A percentile compares a stretch with the other conserved stretches of the same genome.
These are phyloP conservation scores for Periophthalmus modestus DNA, from an alignment of 2,113 vertebrate species.

Conservation along the genomic window DNA sequence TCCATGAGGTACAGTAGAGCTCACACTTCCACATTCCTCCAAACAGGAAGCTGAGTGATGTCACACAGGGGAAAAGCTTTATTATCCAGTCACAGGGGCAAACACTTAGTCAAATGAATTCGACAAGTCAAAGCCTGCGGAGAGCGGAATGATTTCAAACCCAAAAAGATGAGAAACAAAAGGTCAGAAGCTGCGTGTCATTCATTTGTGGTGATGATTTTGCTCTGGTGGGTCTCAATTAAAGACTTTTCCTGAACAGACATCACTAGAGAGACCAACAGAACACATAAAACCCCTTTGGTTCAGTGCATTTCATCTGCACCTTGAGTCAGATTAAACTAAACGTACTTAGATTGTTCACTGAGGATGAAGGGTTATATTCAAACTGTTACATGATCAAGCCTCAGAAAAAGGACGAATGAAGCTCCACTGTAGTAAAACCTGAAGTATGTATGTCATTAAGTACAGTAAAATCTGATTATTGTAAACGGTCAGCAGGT, in stretches of 20 bases:
- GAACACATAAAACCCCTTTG: no score
- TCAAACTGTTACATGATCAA: background rate
- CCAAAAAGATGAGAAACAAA: no score
- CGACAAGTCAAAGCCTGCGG: background rate
- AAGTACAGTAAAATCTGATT: background rate
- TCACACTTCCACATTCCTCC: background rate
- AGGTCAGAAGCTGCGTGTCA: no score
- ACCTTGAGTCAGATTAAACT: background rate
- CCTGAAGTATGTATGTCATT: background rate
- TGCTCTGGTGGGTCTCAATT: background rate
- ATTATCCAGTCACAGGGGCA: background rate
- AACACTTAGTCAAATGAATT: background rate
- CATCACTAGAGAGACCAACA: no score
- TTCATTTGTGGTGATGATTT: background rate
- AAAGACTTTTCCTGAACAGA: no score
- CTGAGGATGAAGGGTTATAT: background rate
- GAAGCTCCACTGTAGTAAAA: background rate
- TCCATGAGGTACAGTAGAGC: slow-evolving; percentile 88
- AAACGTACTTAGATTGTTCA: background rate
- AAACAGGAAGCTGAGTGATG: background rate
- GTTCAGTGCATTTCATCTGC: no score
- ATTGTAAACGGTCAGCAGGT: background rate
- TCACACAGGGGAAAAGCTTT: background rate
- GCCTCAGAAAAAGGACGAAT: no score
- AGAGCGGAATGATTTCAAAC: no score